Evolutionary conservation across 2,113 vertebrate genomes (phyloP), one percentile per base, ranked within the genome.

Genomic region (Ailuropoda melanoleuca): DNA sequence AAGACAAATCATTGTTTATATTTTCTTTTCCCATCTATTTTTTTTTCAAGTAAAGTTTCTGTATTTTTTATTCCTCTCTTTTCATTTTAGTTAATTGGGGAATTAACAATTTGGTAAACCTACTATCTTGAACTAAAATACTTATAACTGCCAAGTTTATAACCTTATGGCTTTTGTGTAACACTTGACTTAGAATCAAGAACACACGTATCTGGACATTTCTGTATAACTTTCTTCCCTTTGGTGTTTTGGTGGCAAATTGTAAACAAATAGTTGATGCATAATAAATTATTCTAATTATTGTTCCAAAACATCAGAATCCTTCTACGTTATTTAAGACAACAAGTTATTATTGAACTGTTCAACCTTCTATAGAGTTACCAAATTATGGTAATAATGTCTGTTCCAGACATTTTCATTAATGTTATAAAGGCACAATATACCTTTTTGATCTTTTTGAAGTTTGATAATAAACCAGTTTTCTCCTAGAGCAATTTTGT

Each of bases 131-230:
- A 75, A 53, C 3, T 60, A n/a, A 82, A 89, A 6, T 62, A 55
- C 26, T 96, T 88, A 15, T 43, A 56, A 23, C 1, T 31, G 13
- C 6, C 4, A 46, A 37, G 0, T 81, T 62, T 68, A 34, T 70
- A 77, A 90, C 0, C 0, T 6, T 56, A 19, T 74, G 3, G 6
- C 0, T 18, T 86, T 55, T 62, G 10, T 37, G 3, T 24, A 74
- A 2, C 9, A 34, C 10, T 77, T 4, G 46, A 5, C 12, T 24
- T 15, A 70, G 6, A 39, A 62, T 34, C 1, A 46, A 1, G 0
- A 64, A 75, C 0, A 66, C 12, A 1, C 19, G n/a, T 46, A 85
- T 72, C 19, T 82, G 12, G 10, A 3, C 82, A 10, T 26, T 56
- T 84, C 29, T 93, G 0, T 34, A 19, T 21, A 55, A 3, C 0